Percentiles rank a stretch among this genome's conserved stretches.
Conservation (phyloP, 2,113 vertebrate genomes). For the Indri indri region DNA sequence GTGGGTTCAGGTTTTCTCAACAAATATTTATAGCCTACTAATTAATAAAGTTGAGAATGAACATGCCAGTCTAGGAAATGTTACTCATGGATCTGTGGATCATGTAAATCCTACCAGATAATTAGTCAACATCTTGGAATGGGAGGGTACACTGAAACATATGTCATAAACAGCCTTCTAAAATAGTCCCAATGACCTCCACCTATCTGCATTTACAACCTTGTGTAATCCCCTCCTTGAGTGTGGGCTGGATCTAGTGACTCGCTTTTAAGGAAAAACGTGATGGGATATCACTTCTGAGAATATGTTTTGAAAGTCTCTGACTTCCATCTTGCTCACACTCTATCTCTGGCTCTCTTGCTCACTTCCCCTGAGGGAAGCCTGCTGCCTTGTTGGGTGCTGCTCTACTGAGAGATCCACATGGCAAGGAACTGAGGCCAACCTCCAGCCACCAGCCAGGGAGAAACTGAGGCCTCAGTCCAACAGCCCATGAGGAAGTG, state of each 20-base stretch:
- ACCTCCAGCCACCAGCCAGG: not conserved
- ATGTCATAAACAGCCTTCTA: not conserved
- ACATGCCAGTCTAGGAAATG: not conserved
- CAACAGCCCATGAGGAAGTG: not conserved
- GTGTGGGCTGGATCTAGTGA: not conserved
- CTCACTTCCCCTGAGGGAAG: not conserved
- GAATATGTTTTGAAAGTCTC: not conserved
- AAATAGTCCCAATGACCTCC: not conserved
- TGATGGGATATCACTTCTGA: not conserved
- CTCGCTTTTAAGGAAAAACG: not conserved
- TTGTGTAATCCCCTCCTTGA: not conserved
- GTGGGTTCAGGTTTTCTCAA: not conserved
- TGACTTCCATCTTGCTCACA: not conserved
- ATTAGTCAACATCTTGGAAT: not conserved
- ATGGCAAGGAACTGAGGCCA: not conserved
- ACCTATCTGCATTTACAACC: not conserved
- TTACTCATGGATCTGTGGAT: not conserved
- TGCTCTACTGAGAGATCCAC: not conserved
- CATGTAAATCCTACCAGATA: not conserved
- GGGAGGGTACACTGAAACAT: not conserved
- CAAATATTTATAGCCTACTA: not conserved
- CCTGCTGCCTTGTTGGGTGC: not conserved
- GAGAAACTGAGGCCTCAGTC: not conserved
- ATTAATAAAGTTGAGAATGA: conserved; percentile 12
- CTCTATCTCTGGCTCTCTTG: not conserved